Base-by-base conservation (phyloP, 2,113 vertebrate genomes). In the Apodemus sylvaticus region DNA sequence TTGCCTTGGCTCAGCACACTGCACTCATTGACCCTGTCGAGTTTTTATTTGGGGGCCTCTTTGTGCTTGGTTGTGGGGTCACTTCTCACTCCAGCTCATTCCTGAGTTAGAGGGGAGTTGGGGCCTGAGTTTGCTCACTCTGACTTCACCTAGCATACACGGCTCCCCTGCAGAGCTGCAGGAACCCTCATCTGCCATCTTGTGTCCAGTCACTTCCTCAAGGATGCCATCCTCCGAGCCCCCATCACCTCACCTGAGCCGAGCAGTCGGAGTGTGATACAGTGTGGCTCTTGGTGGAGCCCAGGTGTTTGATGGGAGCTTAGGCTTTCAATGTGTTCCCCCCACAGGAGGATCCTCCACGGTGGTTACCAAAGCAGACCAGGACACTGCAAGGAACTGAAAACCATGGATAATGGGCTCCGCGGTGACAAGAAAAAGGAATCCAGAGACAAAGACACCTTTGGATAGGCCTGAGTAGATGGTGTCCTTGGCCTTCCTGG, bases 141-240 rank as follows among this genome's bases (percentile, higher is more conserved):
- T 34, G 60, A 19, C 81, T 29, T 29, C n/a, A 29, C 82, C 39
- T 42, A 11, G n/a, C 20, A 39, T 11, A 42, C n/a, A 6, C n/a
- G n/a, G n/a, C 20, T 2, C 14, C 26, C 16, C 11, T 58, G 19
- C 34, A 22, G 3, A 70, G 62, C 64, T 26, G 1, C 45, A 51
- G 34, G 31, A 68, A 70, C 45, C 29, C 45, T 70, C 29, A n/a
- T 22, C 45, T 8, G 31, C 19, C 31, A 53, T 24, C 58, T 17
- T 3, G 45, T 29, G 36, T 58, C 2, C 0, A 7, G 7, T 81
- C 48, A 34, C 7, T 0, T 6, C 16, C 7, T 5, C 1, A 4
- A 70, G 39, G 13, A n/a, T 20, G 5, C 19, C 42, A 1, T 4
- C 24, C 22, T 42, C 45, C 36, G 16, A 90, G 42, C 53, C 45